Conservation (phyloP, 2,888 invertebrate genomes). For the Aphodius sticticus region DNA sequence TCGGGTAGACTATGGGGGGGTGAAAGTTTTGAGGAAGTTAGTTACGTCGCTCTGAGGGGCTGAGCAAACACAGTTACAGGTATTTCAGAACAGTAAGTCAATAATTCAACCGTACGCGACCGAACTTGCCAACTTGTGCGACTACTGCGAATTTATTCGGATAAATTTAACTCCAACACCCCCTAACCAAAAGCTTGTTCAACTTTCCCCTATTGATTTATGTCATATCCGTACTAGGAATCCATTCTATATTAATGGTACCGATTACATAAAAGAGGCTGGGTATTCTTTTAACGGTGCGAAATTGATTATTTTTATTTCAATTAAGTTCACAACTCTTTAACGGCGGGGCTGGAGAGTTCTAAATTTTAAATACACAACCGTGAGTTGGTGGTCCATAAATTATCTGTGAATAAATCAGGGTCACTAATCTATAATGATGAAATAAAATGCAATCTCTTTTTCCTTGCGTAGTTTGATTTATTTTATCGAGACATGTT, state of each 20-base stretch:
- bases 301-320: no score
- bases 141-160: background rate
- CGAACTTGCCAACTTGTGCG: conserved; percentile 16
- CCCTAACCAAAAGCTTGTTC: background rate
- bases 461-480: no score
- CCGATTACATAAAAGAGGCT: no score
- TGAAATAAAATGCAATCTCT: no score
- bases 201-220: background rate
- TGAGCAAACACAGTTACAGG: conserved; percentile 19
- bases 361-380: no score
- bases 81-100: conserved; percentile 24
- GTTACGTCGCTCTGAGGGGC: background rate
- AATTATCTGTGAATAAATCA: no score
- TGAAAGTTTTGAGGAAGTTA: conserved; percentile 17
- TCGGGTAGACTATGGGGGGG: background rate
- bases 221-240: background rate
- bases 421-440: no score
- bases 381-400: no score
- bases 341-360: no score
- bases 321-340: no score
- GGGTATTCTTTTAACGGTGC: no score
- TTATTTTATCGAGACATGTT: no score
- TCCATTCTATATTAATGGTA: background rate
- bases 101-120: conserved; percentile 6
- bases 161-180: background rate